Evolutionary conservation across 2,888 invertebrate genomes (phyloP).

Genomic region (Atherix ibis): DNA sequence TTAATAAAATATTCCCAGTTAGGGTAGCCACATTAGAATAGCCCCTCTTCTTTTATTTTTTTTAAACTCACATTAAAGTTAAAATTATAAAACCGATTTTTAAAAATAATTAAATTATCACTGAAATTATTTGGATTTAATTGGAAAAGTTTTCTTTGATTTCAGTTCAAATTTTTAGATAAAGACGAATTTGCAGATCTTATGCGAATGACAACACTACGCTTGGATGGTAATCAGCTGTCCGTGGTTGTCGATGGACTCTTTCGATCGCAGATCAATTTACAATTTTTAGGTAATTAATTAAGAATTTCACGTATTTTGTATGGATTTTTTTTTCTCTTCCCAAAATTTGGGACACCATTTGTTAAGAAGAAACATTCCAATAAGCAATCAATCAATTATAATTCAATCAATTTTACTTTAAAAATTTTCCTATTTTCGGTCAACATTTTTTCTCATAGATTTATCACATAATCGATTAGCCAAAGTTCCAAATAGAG

Average conservation of each 20-base stretch:
- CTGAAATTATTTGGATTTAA: not conserved
- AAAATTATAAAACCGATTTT: no score
- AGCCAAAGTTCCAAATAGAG: constrained; percentile 54
- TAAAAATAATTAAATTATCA: no score
- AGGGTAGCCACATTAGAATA: no score
- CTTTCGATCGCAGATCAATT: constrained; percentile 36
- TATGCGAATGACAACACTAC: constrained; percentile 44
- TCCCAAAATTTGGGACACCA: no score
- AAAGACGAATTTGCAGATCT: constrained; percentile 56
- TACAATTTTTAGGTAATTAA: constrained; percentile 27
- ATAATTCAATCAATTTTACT: not conserved
- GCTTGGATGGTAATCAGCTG: constrained; percentile 60
- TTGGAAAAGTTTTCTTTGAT: constrained; percentile 1
- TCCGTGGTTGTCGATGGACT: constrained; percentile 58
- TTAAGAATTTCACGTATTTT: not conserved
- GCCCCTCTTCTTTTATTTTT: no score
- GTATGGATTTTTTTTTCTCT: not conserved
- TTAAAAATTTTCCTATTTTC: not conserved
- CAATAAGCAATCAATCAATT: not conserved
- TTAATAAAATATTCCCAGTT: no score
- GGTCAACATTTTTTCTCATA: constrained; percentile 11
- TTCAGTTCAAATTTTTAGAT: constrained; percentile 51
- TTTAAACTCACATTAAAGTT: no score
- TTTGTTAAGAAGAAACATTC: no score
- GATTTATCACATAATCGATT: constrained; percentile 56